Base-by-base conservation (phyloP, 2,113 vertebrate species). In the Pseudorhombus dupliciocellatus region DNA sequence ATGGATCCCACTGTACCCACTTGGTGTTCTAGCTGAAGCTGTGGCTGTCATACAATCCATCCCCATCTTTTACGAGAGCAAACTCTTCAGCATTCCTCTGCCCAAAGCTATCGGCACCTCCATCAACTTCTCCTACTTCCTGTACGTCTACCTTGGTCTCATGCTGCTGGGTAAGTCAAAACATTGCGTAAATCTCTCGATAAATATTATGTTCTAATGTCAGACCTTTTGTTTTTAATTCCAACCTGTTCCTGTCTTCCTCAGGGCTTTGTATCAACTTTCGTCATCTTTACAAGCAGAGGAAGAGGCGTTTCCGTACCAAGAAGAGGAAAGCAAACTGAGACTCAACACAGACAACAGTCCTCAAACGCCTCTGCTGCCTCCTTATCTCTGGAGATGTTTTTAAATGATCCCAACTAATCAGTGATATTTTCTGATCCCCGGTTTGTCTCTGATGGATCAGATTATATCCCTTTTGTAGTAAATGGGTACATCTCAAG, bases 1-100 rank as follows among this genome's bases (percentile, higher is more conserved):
- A 82, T 99, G 97, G 96, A 97, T 99, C 55, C 98, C 97, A 4
- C 26, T 96, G 1, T 99, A 98, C 70, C 97, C 98, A 10, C 84
- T 99, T 20, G 97, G 97, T 40, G 92, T 89, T 52, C 73, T 97
- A 80, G 93, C 96, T 79, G 98, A 99, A 96, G 98, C 95, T 4
- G 93, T 96, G 31, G 93, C 94, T 1, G 90, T 98, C 46, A 84
- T 98, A 86, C 97, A 98, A 1, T 95, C 97, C 75, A 96, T 98
- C 61, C 94, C 96, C 24, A 68, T 97, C 80, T 98, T 98, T 86
- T 94, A 94, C 4, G 90, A 96, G 88, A 95, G 93, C 0, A 94
- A 94, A 75, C 94, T 95, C 62, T 95, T 95, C 72, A 96, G 95
- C 73, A 92, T 98, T 77, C 91, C 89, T 25, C 83, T 99, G 85